Conservation (phyloP, 2,797 vertebrate genomes). For the Bryconaethiops microstoma region DNA sequence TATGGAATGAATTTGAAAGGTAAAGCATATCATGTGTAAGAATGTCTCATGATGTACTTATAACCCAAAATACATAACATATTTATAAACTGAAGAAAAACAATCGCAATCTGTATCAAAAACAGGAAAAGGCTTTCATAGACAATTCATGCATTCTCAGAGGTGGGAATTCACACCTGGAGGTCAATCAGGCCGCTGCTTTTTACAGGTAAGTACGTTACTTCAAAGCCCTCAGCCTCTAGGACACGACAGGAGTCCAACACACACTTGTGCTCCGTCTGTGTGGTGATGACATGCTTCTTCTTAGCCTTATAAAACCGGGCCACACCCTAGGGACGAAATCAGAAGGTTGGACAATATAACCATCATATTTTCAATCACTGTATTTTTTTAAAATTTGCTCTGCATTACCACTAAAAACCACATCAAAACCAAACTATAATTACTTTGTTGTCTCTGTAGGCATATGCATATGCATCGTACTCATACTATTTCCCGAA, state of each 20-base stretch:
- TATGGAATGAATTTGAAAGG: background rate
- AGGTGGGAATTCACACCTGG: constrained; percentile 77
- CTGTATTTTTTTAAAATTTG: background rate
- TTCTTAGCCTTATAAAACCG: constrained; percentile 93
- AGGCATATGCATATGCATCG: background rate
- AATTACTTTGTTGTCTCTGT: background rate
- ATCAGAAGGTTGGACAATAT: constrained; percentile 7
- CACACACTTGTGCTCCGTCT: constrained; percentile 98
- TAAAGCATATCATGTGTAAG: no score
- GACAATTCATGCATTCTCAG: background rate
- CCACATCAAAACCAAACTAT: background rate
- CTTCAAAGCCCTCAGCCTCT: constrained; percentile 89
- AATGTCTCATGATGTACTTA: no score
- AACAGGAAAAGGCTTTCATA: no score
- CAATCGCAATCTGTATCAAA: no score
- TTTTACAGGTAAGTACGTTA: constrained; percentile 92
- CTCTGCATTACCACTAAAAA: background rate
- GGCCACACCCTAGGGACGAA: constrained; percentile 84
- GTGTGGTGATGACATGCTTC: constrained; percentile 91
- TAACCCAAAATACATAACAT: no score
- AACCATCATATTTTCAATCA: background rate
- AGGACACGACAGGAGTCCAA: constrained; percentile 93
- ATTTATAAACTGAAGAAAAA: no score
- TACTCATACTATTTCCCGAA: constrained; percentile 5
- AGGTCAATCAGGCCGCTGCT: constrained; percentile 88